These are phyloP conservation scores for Laodelphax striatellus DNA, from an alignment of 1,140 invertebrate species.

Conservation along the genomic window DNA sequence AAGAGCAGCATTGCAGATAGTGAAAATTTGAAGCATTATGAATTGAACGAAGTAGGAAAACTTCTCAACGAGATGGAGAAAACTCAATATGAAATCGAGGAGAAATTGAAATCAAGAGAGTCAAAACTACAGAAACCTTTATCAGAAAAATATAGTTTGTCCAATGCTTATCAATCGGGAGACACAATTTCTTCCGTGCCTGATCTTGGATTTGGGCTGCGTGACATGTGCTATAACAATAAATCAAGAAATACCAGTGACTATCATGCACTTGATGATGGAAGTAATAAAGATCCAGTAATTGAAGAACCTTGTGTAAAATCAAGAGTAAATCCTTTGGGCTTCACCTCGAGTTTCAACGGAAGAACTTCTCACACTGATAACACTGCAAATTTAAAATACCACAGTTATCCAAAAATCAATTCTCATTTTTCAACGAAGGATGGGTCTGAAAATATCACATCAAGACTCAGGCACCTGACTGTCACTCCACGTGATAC, in stretches of 20 bases:
- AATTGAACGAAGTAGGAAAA: slow-evolving; percentile 32
- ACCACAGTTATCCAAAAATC: too few species aligned
- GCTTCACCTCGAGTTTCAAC: neutral
- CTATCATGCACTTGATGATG: neutral
- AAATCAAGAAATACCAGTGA: neutral
- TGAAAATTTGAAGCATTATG: slow-evolving; percentile 27
- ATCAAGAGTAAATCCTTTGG: slow-evolving; percentile 5
- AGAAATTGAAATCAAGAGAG: slow-evolving; percentile 16
- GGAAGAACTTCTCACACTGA: neutral
- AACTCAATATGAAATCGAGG: slow-evolving; percentile 29
- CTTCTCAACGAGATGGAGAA: slow-evolving; percentile 34
- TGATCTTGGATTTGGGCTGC: slow-evolving; percentile 30
- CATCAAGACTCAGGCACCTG: too few species aligned
- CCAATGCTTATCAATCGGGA: slow-evolving; percentile 16
- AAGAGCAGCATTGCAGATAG: too few species aligned
- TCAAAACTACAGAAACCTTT: neutral
- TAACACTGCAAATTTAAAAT: too few species aligned
- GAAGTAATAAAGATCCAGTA: slow-evolving; percentile 3
- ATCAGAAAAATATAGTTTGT: too few species aligned
- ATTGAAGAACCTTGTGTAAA: slow-evolving; percentile 13
- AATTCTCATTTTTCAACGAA: too few species aligned
- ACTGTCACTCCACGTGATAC: too few species aligned
- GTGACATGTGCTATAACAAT: slow-evolving; percentile 16
- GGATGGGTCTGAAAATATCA: too few species aligned
- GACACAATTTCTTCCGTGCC: slow-evolving; percentile 29